A percentile compares a stretch with the other conserved stretches of the same genome.
Evolutionary conservation across 2,113 vertebrate genomes (phyloP).

Genomic region (Odontophorus gujanensis): DNA sequence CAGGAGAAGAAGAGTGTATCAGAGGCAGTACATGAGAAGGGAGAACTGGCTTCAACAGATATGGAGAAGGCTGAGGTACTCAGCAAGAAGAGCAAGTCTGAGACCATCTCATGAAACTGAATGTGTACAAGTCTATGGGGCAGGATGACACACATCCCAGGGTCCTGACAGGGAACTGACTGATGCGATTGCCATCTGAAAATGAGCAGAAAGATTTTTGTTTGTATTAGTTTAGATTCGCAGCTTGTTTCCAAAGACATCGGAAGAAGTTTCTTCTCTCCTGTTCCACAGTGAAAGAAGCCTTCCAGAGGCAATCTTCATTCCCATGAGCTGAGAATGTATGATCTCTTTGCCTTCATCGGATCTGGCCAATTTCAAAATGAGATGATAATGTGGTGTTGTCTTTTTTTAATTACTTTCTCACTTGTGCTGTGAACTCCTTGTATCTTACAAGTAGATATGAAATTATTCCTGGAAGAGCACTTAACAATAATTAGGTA

Average conservation of each 20-base stretch:
- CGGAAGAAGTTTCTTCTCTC: neutral
- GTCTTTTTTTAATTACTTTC: conserved; percentile 19
- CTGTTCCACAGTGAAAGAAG: neutral
- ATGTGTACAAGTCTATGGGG: too few relatives aligned
- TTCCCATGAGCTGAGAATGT: neutral
- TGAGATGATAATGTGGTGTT: conserved; percentile 13
- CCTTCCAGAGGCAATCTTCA: conserved; percentile 7
- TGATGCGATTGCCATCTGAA: neutral
- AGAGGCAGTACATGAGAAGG: too few relatives aligned
- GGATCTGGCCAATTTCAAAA: conserved; percentile 21
- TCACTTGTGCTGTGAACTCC: neutral
- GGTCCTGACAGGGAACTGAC: too few relatives aligned
- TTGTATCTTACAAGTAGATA: neutral
- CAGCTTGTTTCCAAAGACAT: conserved; percentile 15
- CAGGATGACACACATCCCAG: too few relatives aligned
- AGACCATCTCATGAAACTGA: too few relatives aligned
- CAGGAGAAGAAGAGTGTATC: too few relatives aligned
- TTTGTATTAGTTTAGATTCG: conserved; percentile 34
- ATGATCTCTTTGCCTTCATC: conserved; percentile 20
- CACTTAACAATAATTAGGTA: conserved; percentile 10
- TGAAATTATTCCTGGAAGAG: conserved; percentile 8
- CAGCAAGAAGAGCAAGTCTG: too few relatives aligned
- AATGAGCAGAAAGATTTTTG: conserved; percentile 9
- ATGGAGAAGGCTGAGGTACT: too few relatives aligned
- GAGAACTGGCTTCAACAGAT: too few relatives aligned